A percentile compares a stretch with the other conserved stretches of the same genome.
Conservation (phyloP, 2,888 invertebrate species). For the Lepidochitona cinerea region DNA sequence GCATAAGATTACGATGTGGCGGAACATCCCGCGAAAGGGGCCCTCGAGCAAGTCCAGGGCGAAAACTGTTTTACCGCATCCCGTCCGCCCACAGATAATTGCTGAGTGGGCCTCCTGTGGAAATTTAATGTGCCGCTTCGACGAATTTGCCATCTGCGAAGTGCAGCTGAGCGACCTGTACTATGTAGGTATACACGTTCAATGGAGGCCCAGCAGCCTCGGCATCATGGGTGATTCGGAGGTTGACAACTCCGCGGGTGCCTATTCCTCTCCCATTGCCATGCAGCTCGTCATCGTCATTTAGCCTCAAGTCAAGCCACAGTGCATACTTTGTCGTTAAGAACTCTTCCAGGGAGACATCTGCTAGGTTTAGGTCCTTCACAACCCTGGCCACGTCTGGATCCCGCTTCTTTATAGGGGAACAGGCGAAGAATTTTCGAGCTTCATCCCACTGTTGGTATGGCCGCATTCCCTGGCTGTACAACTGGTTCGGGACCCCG, state of each 20-base stretch:
- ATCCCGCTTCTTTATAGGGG: conserved; percentile 20
- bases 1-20: no score
- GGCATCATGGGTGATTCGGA: conserved; percentile 29
- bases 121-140: conserved; percentile 16
- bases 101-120: no score
- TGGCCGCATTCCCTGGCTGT: conserved; percentile 31
- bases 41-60: no score
- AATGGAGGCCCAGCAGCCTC: conserved; percentile 16
- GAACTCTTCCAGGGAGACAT: no score
- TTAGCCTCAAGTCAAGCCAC: no score
- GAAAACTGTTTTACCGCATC: no score
- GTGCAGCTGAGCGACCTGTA: conserved; percentile 32
- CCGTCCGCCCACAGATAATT: no score
- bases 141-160: conserved; percentile 30
- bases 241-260: conserved; percentile 27
- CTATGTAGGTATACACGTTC: conserved; percentile 30
- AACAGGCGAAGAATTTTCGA: conserved; percentile 21
- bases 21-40: no score
- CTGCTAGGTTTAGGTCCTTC: no score
- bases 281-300: no score
- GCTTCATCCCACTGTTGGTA: conserved; percentile 38
- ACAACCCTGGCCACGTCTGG: no score
- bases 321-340: no score
- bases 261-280: conserved; percentile 27
- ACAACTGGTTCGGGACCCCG: conserved; percentile 35